phyloP scores from a whole-genome alignment of 2,797 vertebrate species.

The Diceros bicornis region DNA sequence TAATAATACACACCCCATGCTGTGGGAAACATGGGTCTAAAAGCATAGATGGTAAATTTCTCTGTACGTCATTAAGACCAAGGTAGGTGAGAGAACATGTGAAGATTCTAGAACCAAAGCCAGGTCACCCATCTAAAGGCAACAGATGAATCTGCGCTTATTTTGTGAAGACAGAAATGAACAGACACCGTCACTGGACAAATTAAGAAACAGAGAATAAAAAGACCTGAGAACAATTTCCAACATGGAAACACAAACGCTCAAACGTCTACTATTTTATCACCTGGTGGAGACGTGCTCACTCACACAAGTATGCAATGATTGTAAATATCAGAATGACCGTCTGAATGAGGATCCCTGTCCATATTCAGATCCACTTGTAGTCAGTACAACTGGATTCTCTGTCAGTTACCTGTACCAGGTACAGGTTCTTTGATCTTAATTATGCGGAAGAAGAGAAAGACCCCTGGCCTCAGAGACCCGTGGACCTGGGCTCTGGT shows the following conservation, averaged over 20 bases:
- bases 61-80: background rate
- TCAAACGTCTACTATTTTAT: background rate
- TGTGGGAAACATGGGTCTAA: background rate
- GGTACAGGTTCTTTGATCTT: background rate
- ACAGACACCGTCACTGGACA: background rate
- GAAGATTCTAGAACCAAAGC: background rate
- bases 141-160: background rate
- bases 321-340: background rate
- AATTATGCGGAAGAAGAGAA: background rate
- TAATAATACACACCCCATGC: background rate
- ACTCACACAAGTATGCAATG: background rate
- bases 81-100: background rate
- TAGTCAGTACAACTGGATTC: background rate
- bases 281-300: background rate
- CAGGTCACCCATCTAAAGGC: background rate
- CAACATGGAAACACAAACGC: background rate
- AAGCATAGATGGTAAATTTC: background rate
- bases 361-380: rapidly evolving
- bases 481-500: background rate
- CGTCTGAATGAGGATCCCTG: no score
- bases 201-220: background rate
- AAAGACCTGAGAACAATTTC: background rate
- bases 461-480: no score
- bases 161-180: background rate
- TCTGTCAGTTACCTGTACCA: background rate